phyloP scores from a whole-genome alignment of 1,140 invertebrate species.

The Campoletis sonorensis region DNA sequence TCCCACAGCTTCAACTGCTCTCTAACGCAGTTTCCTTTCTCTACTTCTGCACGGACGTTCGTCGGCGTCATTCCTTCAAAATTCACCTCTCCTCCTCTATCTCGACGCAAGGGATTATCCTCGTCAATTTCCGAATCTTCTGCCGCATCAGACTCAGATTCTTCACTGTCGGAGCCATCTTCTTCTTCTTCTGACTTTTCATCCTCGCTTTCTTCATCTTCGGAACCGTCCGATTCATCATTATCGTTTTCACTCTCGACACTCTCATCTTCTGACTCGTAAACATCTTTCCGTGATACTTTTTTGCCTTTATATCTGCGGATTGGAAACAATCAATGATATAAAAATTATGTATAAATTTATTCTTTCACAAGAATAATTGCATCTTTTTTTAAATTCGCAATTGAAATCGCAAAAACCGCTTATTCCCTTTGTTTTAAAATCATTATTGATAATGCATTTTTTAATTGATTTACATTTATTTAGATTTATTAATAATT shows the following conservation, averaged over 20 bases:
- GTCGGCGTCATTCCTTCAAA: constrained; percentile 60
- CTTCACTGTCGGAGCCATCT: constrained; percentile 62
- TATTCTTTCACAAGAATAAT: too few relatives aligned
- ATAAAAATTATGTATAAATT: too few relatives aligned
- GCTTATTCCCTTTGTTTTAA: too few relatives aligned
- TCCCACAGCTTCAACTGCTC: constrained; percentile 90
- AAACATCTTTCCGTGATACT: constrained; percentile 77
- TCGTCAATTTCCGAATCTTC: constrained; percentile 63
- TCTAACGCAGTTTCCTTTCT: constrained; percentile 86
- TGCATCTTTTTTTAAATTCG: too few relatives aligned
- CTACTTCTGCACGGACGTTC: constrained; percentile 79
- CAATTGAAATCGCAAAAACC: too few relatives aligned
- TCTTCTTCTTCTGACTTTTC: constrained; percentile 55
- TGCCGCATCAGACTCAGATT: constrained; percentile 54
- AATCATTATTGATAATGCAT: too few relatives aligned
- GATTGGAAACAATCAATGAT: too few relatives aligned
- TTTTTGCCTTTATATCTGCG: constrained; percentile 84
- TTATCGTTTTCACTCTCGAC: constrained; percentile 50
- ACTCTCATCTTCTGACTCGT: constrained; percentile 59
- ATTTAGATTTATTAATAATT: too few relatives aligned
- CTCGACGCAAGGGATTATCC: constrained; percentile 66
- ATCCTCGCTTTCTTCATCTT: constrained; percentile 66
- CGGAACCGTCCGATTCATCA: constrained; percentile 58
- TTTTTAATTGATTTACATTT: too few relatives aligned
- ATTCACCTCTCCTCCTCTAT: constrained; percentile 69